Percentiles rank a stretch among this genome's conserved stretches.
Evolutionary conservation across 2,113 vertebrate species (phyloP).

Genomic region (Calypte anna): DNA sequence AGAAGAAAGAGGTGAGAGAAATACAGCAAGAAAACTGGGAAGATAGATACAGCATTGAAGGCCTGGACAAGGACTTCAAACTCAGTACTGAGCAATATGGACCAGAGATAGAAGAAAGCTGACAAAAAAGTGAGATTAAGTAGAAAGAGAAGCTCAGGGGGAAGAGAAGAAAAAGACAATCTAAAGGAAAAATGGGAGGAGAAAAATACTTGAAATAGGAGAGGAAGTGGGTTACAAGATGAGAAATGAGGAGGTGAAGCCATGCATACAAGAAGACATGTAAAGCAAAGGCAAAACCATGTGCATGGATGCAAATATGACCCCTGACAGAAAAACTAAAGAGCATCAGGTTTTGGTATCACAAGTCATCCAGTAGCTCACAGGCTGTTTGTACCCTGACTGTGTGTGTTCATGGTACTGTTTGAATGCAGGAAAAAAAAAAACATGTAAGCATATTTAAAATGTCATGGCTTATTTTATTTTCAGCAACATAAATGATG

Average conservation of each 20-base stretch:
- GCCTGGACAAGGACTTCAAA: not conserved
- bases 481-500: not conserved
- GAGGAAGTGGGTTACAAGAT: not conserved
- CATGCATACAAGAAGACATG: accelerated
- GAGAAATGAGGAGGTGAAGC: not conserved
- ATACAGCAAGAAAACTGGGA: not conserved
- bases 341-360: not conserved
- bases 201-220: not conserved
- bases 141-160: not conserved
- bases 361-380: not conserved
- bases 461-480: not conserved
- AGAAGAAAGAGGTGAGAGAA: not conserved
- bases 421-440: not conserved
- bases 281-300: not conserved
- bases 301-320: not conserved
- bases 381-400: not conserved
- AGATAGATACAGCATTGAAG: not conserved
- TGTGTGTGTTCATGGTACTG: not conserved
- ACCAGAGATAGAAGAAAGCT: not conserved
- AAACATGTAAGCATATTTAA: not conserved
- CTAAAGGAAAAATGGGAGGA: not conserved
- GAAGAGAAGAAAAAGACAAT: not conserved
- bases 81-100: not conserved
- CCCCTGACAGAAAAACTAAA: not conserved
- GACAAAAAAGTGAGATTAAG: not conserved